Conservation (phyloP, 2,888 invertebrate species). For the Oxytorus armatus region DNA sequence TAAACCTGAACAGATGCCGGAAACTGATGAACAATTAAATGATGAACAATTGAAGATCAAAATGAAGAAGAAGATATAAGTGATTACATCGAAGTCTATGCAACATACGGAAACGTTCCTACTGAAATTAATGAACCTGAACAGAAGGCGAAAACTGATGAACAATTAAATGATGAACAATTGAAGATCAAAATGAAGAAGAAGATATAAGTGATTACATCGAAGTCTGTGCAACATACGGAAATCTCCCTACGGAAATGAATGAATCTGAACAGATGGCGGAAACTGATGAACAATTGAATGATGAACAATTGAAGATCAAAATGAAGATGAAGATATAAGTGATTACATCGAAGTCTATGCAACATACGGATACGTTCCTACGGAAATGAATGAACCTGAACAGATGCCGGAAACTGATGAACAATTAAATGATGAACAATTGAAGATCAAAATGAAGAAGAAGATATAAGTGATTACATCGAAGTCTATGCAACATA, state of each 20-base stretch:
- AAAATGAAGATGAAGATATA: constrained; percentile 2
- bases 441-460: no score
- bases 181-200: constrained; percentile 1
- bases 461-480: no score
- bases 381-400: constrained; percentile 36
- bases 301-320: neutral
- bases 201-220: constrained; percentile 20
- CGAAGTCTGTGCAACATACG: constrained; percentile 32
- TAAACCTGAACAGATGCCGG: no score
- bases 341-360: constrained; percentile 32
- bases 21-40: no score
- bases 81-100: constrained; percentile 32
- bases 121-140: constrained; percentile 43
- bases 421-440: no score
- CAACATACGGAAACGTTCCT: constrained; percentile 23
- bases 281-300: no score
- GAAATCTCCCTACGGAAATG: constrained; percentile 26
- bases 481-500: no score
- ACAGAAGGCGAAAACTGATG: constrained; percentile 56
- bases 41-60: neutral
- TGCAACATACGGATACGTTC: constrained; percentile 23
- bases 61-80: constrained; percentile 1
- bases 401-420: constrained; percentile 58
- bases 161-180: no score
- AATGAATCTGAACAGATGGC: constrained; percentile 56